Conservation (phyloP, 2,797 vertebrate species). For the Nannoperca australis region DNA sequence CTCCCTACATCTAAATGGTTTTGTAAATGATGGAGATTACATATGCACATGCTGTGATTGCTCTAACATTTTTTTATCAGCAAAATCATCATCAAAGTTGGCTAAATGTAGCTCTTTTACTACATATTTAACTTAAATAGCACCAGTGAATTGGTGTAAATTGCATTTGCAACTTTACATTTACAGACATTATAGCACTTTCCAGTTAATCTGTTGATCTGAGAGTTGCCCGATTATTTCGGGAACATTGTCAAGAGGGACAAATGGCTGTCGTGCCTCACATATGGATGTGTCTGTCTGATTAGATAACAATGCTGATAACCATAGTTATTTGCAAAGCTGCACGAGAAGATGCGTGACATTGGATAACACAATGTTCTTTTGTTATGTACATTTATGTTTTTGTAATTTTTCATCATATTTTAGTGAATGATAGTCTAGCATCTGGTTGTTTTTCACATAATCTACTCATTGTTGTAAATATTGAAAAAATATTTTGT, state of each 20-base stretch:
- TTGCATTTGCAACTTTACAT: constrained; percentile 24
- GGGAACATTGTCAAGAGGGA: constrained; percentile 46
- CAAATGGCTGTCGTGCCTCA: constrained; percentile 51
- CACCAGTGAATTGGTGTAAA: constrained; percentile 11
- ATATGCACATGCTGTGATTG: background rate
- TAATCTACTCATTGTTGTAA: background rate
- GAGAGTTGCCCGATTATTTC: constrained; percentile 45
- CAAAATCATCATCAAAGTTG: background rate
- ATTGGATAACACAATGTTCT: background rate
- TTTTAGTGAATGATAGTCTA: background rate
- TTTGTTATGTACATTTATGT: background rate
- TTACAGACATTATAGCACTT: constrained; percentile 22
- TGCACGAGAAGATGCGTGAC: background rate
- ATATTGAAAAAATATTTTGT: background rate
- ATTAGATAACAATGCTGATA: constrained; percentile 57
- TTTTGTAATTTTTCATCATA: background rate
- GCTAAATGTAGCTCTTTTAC: constrained; percentile 8
- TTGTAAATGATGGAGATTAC: background rate
- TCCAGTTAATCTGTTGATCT: constrained; percentile 43
- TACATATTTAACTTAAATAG: background rate
- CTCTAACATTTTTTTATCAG: background rate
- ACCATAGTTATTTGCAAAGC: constrained; percentile 26
- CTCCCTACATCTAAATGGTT: background rate
- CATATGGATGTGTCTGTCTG: constrained; percentile 50
- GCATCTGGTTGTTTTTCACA: background rate